Percentiles rank a stretch among this genome's conserved stretches.
Evolutionary conservation across 1,140 invertebrate genomes (phyloP).

Genomic region (Hycleus phaleratus): DNA sequence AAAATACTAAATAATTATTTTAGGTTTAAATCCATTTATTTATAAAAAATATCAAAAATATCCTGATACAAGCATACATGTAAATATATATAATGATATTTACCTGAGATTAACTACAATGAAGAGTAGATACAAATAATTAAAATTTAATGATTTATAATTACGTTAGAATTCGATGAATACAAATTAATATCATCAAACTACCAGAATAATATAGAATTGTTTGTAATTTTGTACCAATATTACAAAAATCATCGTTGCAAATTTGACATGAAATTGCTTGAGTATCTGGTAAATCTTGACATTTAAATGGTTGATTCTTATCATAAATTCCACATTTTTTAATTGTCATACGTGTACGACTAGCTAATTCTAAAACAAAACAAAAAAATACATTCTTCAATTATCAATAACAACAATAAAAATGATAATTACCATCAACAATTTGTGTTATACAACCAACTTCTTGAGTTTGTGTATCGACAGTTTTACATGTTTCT

Average conservation of each 20-base stretch:
- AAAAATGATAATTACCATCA: background rate
- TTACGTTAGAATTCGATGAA: too few species aligned
- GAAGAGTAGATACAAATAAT: too few species aligned
- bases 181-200: too few species aligned
- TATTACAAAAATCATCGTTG: slow-evolving; percentile 4
- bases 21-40: too few species aligned
- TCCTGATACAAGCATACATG: too few species aligned
- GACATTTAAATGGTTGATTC: background rate
- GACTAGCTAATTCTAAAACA: background rate
- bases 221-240: background rate
- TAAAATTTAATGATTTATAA: too few species aligned
- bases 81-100: too few species aligned
- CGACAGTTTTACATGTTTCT: slow-evolving; percentile 3
- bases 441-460: slow-evolving; percentile 2
- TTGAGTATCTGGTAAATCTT: background rate
- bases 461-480: background rate
- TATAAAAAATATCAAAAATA: too few species aligned
- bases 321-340: slow-evolving; percentile 2
- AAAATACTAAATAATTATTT: too few species aligned
- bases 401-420: background rate
- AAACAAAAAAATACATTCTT: background rate
- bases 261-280: background rate
- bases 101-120: too few species aligned
- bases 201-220: background rate
- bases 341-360: slow-evolving; percentile 2